Conservation (phyloP, 2,888 invertebrate genomes). For the Griposia aprilina region DNA sequence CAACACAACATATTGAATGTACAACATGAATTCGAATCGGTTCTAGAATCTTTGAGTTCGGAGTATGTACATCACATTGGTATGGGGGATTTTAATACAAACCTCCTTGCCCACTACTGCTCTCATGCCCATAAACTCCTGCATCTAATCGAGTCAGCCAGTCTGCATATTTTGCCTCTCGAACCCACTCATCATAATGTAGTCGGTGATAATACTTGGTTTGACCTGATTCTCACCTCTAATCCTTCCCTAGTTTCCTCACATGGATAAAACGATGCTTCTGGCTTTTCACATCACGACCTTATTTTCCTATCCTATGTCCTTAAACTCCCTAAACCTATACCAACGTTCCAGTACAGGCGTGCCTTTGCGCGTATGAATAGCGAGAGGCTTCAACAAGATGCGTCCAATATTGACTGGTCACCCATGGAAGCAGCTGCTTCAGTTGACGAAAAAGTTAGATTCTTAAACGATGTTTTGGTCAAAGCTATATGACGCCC, state of each 20-base stretch:
- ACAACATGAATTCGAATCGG: conserved; percentile 1
- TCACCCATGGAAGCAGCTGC: too few species aligned
- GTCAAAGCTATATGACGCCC: too few species aligned
- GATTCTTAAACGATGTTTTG: background rate
- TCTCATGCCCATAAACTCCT: background rate
- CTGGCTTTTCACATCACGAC: background rate
- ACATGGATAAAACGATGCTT: background rate
- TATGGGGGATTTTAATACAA: background rate
- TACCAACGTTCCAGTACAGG: background rate
- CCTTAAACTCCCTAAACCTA: background rate
- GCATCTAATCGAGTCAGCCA: background rate
- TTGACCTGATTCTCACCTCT: background rate
- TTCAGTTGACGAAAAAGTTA: background rate
- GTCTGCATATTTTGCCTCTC: background rate
- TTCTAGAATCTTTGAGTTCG: background rate
- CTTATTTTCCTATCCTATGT: background rate
- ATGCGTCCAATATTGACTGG: too few species aligned
- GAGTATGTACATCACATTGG: background rate
- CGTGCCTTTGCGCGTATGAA: too few species aligned
- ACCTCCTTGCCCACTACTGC: background rate
- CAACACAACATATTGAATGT: too few species aligned
- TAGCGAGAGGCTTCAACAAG: too few species aligned
- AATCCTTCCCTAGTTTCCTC: background rate
- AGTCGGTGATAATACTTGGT: background rate
- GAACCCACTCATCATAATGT: background rate